Evolutionary conservation across 2,888 invertebrate species (phyloP), one percentile per base, ranked within the genome.

Genomic region (Pterostichus niger): DNA sequence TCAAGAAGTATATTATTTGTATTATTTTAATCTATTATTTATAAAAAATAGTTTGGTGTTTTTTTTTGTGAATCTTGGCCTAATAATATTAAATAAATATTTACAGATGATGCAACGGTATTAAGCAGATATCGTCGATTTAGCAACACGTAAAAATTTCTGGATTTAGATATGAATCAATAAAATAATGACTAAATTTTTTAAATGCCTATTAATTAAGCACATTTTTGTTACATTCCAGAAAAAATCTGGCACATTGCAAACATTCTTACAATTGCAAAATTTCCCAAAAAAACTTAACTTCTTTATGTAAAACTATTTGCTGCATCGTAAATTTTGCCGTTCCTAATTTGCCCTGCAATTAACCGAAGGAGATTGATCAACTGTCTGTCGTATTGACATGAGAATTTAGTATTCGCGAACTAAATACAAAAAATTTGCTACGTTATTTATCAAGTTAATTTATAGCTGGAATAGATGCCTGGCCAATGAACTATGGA

Each of bases 221-320:
- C 13, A 49, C 6, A 40, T 40, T 40, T 40, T 40, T 40, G 9
- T 40, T 40, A 40, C 40, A 40, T 40, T 40, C 40, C 40, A 40
- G 40, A 40, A 40, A 40, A 49, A 49, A 49, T 49, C 49, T 49
- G n/a, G 49, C 49, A 49, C 49, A 49, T 49, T 49, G 49, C 49
- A 13, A n/a, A 49, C 11, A 49, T 49, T 49, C 0, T 49, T 49
- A 10, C 49, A 40, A 3, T 40, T 24, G 24, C 24, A 24, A 40
- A 9, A 5, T 9, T 40, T 1, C 40, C 40, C n/a, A n/a, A 40
- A 40, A 40, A 40, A 40, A 24, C 24, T 24, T 9, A 40, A 3
- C 40, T 40, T 6, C 9, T 40, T 40, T 40, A 40, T 40, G 3
- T 24, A 24, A 3, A 24, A 24, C 24, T 3, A n/a, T 49, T 49